Evolutionary conservation across 2,888 invertebrate genomes (phyloP).

Genomic region (Microdon myrmicae): DNA sequence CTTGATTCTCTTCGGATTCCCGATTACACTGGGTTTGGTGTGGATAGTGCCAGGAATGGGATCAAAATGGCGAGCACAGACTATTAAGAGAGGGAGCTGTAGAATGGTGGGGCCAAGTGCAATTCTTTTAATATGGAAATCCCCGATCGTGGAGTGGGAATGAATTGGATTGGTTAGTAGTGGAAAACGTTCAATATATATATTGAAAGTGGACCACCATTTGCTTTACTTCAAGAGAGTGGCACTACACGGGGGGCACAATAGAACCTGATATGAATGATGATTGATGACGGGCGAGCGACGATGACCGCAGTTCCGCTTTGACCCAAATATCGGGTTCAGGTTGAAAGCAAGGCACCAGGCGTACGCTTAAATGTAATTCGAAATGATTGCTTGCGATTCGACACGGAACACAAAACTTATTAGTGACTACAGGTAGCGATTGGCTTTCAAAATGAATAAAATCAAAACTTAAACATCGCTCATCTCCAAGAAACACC

Average conservation of each 20-base stretch:
- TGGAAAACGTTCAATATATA: not conserved
- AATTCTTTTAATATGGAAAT: constrained; percentile 3
- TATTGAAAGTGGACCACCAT: constrained; percentile 17
- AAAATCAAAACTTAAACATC: too few species aligned
- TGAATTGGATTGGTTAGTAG: not conserved
- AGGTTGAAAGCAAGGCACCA: not conserved
- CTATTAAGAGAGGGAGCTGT: too few species aligned
- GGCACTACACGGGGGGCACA: too few species aligned
- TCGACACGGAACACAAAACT: too few species aligned
- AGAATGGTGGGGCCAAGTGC: too few species aligned
- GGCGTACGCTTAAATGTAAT: constrained; percentile 1
- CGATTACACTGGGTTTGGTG: not conserved
- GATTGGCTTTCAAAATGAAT: too few species aligned
- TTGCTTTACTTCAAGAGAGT: constrained; percentile 6
- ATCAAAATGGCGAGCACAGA: too few species aligned
- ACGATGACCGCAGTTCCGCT: not conserved
- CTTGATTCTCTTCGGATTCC: constrained; percentile 17
- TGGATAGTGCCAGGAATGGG: too few species aligned
- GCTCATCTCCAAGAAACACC: too few species aligned
- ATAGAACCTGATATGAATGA: constrained; percentile 8
- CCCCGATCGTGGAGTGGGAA: not conserved
- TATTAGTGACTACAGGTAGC: too few species aligned
- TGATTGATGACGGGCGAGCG: constrained; percentile 1
- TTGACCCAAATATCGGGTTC: not conserved
- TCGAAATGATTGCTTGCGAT: too few species aligned